phyloP scores from a whole-genome alignment of 1,140 invertebrate species.

The Papilio polytes region DNA sequence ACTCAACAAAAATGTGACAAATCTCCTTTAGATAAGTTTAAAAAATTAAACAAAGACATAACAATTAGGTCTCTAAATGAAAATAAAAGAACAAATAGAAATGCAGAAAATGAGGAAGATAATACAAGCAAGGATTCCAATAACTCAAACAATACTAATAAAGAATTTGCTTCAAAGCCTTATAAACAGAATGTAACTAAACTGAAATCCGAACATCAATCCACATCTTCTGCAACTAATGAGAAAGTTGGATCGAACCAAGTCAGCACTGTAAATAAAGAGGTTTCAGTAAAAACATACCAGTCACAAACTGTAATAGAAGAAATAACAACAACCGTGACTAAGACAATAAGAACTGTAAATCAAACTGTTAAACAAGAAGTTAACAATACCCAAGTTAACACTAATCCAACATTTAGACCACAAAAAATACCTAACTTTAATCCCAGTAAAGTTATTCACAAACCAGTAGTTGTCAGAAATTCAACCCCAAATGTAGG shows the following conservation, averaged over 20 bases:
- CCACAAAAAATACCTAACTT: slow-evolving; percentile 56
- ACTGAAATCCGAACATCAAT: slow-evolving; percentile 44
- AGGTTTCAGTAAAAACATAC: slow-evolving; percentile 72
- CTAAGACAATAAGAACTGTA: slow-evolving; percentile 76
- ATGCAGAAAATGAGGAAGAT: slow-evolving; percentile 42
- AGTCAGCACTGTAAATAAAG: slow-evolving; percentile 67
- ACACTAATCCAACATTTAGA: slow-evolving; percentile 44
- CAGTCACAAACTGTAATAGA: slow-evolving; percentile 76
- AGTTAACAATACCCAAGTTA: slow-evolving; percentile 53
- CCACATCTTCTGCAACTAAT: slow-evolving; percentile 45
- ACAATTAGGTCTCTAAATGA: slow-evolving; percentile 64
- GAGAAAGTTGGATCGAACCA: slow-evolving; percentile 59
- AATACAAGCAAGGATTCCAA: slow-evolving; percentile 45
- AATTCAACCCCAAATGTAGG: slow-evolving; percentile 54
- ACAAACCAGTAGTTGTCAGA: slow-evolving; percentile 57
- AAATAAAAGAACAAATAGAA: slow-evolving; percentile 44
- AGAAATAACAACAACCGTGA: slow-evolving; percentile 79
- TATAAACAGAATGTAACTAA: slow-evolving; percentile 27
- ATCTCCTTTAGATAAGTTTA: slow-evolving; percentile 52
- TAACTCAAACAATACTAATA: slow-evolving; percentile 38
- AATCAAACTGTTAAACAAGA: slow-evolving; percentile 71
- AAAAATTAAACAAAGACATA: slow-evolving; percentile 67
- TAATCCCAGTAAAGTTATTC: slow-evolving; percentile 53
- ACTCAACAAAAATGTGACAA: slow-evolving; percentile 42
- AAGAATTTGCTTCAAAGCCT: slow-evolving; percentile 43